These are phyloP conservation scores for Parasteatoda lunata DNA, from an alignment of 2,888 invertebrate species.

Conservation along the genomic window DNA sequence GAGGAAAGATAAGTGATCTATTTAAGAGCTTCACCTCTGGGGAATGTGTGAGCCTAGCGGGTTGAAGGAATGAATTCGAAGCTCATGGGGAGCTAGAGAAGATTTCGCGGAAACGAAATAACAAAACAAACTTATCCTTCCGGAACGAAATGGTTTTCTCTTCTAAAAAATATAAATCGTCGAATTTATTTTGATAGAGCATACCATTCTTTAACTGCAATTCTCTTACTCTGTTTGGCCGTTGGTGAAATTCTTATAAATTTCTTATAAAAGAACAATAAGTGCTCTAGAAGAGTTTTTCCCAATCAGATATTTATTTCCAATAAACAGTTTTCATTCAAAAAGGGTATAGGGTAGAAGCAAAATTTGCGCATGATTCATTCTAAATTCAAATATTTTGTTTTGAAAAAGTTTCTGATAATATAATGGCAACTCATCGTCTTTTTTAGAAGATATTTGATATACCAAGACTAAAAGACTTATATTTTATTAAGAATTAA, in stretches of 20 bases:
- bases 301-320: too few species aligned
- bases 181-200: conserved; percentile 44
- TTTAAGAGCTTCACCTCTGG: conserved; percentile 34
- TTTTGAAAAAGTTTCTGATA: too few species aligned
- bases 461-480: too few species aligned
- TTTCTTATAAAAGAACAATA: conserved; percentile 3
- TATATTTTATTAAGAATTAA: too few species aligned
- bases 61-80: conserved; percentile 43
- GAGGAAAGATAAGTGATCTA: conserved; percentile 52
- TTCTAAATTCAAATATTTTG: too few species aligned
- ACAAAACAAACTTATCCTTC: conserved; percentile 44
- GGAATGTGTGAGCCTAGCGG: neutral
- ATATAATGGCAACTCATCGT: too few species aligned
- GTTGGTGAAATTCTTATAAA: conserved; percentile 5
- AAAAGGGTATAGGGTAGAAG: too few species aligned
- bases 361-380: too few species aligned
- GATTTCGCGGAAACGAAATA: conserved; percentile 38
- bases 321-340: too few species aligned
- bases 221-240: conserved; percentile 9
- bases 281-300: neutral
- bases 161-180: conserved; percentile 35
- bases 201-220: conserved; percentile 10
- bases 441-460: too few species aligned
- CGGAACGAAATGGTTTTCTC: conserved; percentile 33
- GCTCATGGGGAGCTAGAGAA: conserved; percentile 15